phyloP scores from a whole-genome alignment of 2,113 vertebrate species.

The Sus scrofa region T2T-Sscrofa CM000819.6:141590501-141591000 shows the following conservation, averaged over 20 bases:
- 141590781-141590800: slow-evolving; percentile 52
- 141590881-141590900: slow-evolving; percentile 15
- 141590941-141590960: slow-evolving; percentile 71
- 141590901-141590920: slow-evolving; percentile 48
- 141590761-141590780: neutral
- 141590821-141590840: slow-evolving; percentile 59
- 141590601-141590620: neutral
- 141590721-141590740: slow-evolving; percentile 54
- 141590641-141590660: neutral
- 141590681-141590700: slow-evolving; percentile 52
- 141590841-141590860: slow-evolving; percentile 53
- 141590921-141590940: slow-evolving; percentile 66
- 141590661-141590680: slow-evolving; percentile 12
- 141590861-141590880: neutral
- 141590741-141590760: slow-evolving; percentile 35
- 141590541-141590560: neutral
- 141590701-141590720: slow-evolving; percentile 31
- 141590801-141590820: slow-evolving; percentile 61
- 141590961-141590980: slow-evolving; percentile 78
- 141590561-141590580: neutral
- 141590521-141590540: neutral
- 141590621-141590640: slow-evolving; percentile 9
- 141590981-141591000: slow-evolving; percentile 82
- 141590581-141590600: neutral
- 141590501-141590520: neutral